A percentile compares a stretch with the other conserved stretches of the same genome.
phyloP scores from a whole-genome alignment of 2,888 invertebrate species.

The Laothoe populi region DNA sequence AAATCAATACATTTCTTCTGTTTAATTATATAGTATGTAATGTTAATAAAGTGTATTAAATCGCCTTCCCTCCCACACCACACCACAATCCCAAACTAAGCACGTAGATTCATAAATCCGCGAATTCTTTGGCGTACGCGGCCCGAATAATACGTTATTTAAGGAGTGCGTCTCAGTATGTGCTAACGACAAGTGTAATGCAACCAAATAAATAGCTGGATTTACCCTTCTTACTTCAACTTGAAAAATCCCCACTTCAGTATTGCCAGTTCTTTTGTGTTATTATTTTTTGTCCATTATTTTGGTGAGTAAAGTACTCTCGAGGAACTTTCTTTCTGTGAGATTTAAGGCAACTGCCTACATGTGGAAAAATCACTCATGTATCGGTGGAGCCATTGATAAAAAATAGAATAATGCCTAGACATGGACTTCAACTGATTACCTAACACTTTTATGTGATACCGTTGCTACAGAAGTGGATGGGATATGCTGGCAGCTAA shows the following conservation, averaged over 20 bases:
- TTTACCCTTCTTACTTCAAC: slow-evolving; percentile 29
- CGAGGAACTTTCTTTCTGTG: no score
- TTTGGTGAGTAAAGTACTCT: background rate
- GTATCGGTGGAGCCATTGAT: no score
- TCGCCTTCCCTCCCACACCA: slow-evolving; percentile 30
- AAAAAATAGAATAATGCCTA: no score
- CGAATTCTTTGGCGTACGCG: slow-evolving; percentile 53
- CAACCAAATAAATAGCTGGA: slow-evolving; percentile 40
- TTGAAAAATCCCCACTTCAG: slow-evolving; percentile 28
- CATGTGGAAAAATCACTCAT: no score
- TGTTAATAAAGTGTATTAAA: background rate
- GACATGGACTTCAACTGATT: no score
- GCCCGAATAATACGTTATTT: slow-evolving; percentile 60
- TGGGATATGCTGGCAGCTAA: no score
- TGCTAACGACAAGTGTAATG: slow-evolving; percentile 39
- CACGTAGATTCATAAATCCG: slow-evolving; percentile 62
- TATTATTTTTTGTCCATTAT: background rate
- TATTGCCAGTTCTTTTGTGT: slow-evolving; percentile 1
- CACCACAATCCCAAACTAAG: slow-evolving; percentile 38
- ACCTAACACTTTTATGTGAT: no score
- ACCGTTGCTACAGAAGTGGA: no score
- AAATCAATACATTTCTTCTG: no score
- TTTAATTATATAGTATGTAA: no score
- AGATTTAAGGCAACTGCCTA: no score
- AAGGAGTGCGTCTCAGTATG: slow-evolving; percentile 41